A percentile compares a stretch with the other conserved stretches of the same genome.
phyloP scores from a whole-genome alignment of 2,113 vertebrate species.

The Callithrix jacchus region DNA sequence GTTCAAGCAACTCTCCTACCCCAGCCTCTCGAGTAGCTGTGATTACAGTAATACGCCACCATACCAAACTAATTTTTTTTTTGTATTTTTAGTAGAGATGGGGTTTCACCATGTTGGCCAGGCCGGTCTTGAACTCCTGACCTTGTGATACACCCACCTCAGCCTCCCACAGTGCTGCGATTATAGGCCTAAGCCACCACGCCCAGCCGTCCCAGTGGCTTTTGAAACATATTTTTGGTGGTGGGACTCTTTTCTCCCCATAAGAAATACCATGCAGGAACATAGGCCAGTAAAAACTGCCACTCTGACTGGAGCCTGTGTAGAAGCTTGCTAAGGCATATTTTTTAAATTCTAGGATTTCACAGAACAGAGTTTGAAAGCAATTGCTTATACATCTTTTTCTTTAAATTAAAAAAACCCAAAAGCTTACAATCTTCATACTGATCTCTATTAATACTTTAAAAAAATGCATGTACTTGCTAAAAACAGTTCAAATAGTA shows the following conservation, averaged over 20 bases:
- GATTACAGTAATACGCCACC: too few species aligned
- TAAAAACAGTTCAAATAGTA: neutral
- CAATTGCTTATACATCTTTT: neutral
- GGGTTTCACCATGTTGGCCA: too few species aligned
- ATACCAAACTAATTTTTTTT: too few species aligned
- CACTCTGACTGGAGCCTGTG: fast-evolving
- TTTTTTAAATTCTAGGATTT: neutral
- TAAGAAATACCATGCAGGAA: neutral
- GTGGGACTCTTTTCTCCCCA: neutral
- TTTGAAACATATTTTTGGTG: neutral
- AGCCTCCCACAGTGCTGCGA: too few species aligned
- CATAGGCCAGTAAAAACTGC: neutral
- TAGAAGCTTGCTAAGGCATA: neutral
- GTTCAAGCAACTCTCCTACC: too few species aligned
- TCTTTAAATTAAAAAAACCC: neutral
- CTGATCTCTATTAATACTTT: neutral
- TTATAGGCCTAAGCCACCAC: too few species aligned
- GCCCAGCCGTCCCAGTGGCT: neutral
- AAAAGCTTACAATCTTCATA: neutral
- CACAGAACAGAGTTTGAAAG: neutral
- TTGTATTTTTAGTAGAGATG: too few species aligned
- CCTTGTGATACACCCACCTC: too few species aligned
- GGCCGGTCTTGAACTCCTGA: too few species aligned
- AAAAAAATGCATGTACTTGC: neutral
- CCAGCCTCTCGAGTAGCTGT: too few species aligned